Evolutionary conservation across 2,113 vertebrate species (phyloP), one percentile per base, ranked within the genome.

Genomic region (Apodemus speciosus): DNA sequence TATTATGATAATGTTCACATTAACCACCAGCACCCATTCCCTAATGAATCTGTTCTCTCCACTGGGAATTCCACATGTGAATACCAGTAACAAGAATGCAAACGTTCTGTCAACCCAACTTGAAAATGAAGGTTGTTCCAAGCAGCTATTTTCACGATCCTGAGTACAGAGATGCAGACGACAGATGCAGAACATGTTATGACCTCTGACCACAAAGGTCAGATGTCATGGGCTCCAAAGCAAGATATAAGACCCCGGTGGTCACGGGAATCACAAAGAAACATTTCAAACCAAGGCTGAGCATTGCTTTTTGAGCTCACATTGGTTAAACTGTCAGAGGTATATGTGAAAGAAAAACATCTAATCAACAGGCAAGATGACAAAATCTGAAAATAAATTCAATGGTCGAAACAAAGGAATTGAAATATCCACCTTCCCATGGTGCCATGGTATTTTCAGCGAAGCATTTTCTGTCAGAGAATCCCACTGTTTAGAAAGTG

Each of bases 161-260:
- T 43, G 27, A 94, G 91, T 64, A 87, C 76, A 93, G 94, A 93
- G 93, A 94, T 23, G 49, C 94, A 95, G 79, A 97, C 92, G 97
- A 98, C 35, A 93, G 96, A 91, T 85, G 56, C 66, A 91, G 56
- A 91, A 72, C 7, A 76, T 53, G 51, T 35, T 91, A 21, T 60
- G 96, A 96, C 96, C 98, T 98, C 96, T 98, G 97, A 98, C 97
- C 97, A 97, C 85, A 0, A 72, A 72, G 60, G 96, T 64, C 85
- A 92, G 94, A 97, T 97, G 97, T 97, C 97, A 96, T 94, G 77
- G 84, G 93, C 95, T 97, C 95, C 93, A 95, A 89, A 98, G 97
- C 93, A 98, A 98, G 96, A 97, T 94, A 72, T 94, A 89, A 96
- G 91, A 96, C 92, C 96, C 92, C 94, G 85, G 62, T 96, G 96